Percentiles rank a stretch among this genome's conserved stretches.
These are phyloP conservation scores for Rhynchonycteris naso DNA, from an alignment of 2,797 vertebrate genomes.

Conservation along the genomic window DNA sequence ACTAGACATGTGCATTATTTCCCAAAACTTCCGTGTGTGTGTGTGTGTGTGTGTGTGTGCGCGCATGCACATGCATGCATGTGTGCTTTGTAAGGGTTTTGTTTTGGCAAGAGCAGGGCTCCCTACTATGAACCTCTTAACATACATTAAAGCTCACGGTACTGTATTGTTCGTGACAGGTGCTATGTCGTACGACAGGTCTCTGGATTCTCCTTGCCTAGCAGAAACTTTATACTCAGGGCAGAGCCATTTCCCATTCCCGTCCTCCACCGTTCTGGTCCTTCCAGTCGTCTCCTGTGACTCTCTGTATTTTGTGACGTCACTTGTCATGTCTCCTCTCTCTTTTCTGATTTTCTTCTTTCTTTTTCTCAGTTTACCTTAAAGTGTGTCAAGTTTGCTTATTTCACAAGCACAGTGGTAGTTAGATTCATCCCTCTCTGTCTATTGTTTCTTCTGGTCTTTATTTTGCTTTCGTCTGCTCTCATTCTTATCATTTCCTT, in stretches of 20 bases:
- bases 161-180: background rate
- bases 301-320: background rate
- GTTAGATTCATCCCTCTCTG: background rate
- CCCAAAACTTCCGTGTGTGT: background rate
- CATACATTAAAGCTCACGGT: background rate
- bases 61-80: too few species aligned
- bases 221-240: background rate
- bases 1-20: rapidly evolving
- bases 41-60: background rate
- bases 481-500: background rate
- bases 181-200: rapidly evolving
- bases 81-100: too few species aligned
- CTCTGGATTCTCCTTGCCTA: background rate
- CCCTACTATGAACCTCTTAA: too few species aligned
- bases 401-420: background rate
- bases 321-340: background rate
- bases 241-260: background rate
- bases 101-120: background rate
- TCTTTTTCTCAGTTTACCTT: background rate
- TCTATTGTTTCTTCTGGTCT: background rate
- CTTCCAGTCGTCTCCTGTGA: rapidly evolving
- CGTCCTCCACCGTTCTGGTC: rapidly evolving
- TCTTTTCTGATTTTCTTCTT: background rate
- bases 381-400: background rate
- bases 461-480: background rate